Base-by-base conservation (phyloP, 2,888 invertebrate genomes). In the Drosophila prostipennis region DNA sequence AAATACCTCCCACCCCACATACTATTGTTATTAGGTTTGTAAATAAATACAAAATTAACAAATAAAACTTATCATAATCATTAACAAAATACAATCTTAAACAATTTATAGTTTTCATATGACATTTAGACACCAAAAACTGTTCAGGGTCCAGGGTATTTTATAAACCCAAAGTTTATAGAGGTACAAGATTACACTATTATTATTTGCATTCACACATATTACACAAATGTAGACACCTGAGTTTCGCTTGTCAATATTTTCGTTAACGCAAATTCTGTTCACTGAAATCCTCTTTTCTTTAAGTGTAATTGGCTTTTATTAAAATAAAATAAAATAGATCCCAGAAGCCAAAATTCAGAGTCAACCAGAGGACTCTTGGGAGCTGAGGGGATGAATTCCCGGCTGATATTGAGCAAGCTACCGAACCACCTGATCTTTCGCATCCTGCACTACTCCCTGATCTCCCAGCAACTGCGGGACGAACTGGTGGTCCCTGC, bases 391-490 rank as follows among this genome's bases (percentile, higher is more conserved):
- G 73, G 43, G 11, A 81, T 77, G 83, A 65, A 55, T 54, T 49
- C 69, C 32, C 73, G 67, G 11, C 52, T 67, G 29, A 8, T 83
- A 6, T 69, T 82, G 7, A 76, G 46, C 51, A 69, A 77, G n/a
- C 60, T 77, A 26, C 63, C 80, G 48, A 74, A 76, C 34, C 80
- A 83, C 37, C 55, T 80, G 10, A 5, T 80, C 26, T 84, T 87
- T 23, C 87, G 87, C 32, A 52, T 72, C 14, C 60, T 84, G 19
- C 77, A 87, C 53, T 80, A 75, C 53, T 69, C 77, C 6, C 70
- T 74, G 14, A 74, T 82, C 6, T 73, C 87, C 6, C 48, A 77
- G 13, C 85, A 87, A 48, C 39, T 87, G 19, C 72, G 84, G n/a
- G 80, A 87, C 8, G 80, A 84, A 16, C 52, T 84, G 10, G 40